Base-by-base conservation (phyloP, 2,888 invertebrate genomes). In the Osmoderma eremita region DNA sequence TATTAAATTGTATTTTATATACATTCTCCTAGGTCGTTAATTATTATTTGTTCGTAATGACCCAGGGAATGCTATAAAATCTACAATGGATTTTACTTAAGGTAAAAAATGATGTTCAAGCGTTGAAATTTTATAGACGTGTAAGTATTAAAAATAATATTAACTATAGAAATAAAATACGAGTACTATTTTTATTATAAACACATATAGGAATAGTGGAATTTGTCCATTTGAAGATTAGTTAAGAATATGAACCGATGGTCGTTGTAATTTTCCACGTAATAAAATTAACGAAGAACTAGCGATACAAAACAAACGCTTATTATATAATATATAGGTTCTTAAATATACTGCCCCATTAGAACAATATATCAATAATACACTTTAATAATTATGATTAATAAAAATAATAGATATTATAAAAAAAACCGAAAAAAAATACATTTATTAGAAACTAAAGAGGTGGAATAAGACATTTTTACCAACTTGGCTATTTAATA, bases 301-400 rank as follows among this genome's bases (percentile, higher is more conserved):
- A 53, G 38, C 38, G 38, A 53, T 17, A 38, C 17, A 15, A 38
- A 39, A 30, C 36, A 53, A 38, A 61, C 58, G 58, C 58, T 61
- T 61, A 61, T 42, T 45, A 22, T n/a, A 45, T 42, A 15, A 42
- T 58, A 45, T 45, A 24, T 15, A 10, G 30, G 45, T 45, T 24
- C 30, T 61, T 45, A 61, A 61, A 61, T 41, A 61, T 61, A 61
- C 58, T 61, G 58, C 58, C 58, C 58, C 45, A n/a, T 61, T 61
- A 61, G 58, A 61, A 61, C 58, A 61, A 61, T 61, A 61, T 61
- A 45, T 56, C 24, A 61, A 58, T n/a, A n/a, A n/a, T n/a, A n/a
- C 24, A 13, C 13, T 30, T 10, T 30, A n/a, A n/a, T n/a, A n/a
- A n/a, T n/a, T n/a, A n/a, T n/a, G n/a, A n/a, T 30, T 30, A 30